Evolutionary conservation across 2,113 vertebrate species (phyloP).

Genomic region (Gavia stellata): DNA sequence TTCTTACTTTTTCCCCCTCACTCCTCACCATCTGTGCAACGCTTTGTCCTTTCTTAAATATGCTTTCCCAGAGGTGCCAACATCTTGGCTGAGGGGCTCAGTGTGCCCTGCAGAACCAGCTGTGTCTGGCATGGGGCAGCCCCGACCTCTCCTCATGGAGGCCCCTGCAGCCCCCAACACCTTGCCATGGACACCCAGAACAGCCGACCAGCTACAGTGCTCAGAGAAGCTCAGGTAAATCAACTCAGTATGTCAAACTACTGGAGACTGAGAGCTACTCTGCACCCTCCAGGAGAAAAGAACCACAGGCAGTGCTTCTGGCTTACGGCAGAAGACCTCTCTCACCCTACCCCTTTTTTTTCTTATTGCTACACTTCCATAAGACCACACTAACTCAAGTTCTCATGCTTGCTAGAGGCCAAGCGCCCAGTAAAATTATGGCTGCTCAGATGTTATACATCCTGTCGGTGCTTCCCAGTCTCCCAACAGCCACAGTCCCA

Average conservation of each 20-base stretch:
- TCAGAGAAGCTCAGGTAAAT: neutral
- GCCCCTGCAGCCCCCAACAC: neutral
- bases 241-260: neutral
- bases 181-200: neutral
- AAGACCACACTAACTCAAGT: neutral
- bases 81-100: neutral
- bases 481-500: rapidly evolving
- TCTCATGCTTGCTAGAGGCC: neutral
- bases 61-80: rapidly evolving
- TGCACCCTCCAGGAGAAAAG: neutral
- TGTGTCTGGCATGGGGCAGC: rapidly evolving
- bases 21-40: no score
- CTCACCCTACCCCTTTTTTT: neutral
- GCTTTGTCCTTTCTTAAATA: no score
- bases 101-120: neutral
- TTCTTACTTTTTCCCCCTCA: neutral
- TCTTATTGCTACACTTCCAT: neutral
- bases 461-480: neutral
- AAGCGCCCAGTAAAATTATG: neutral
- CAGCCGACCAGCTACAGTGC: no score
- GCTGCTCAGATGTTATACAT: neutral
- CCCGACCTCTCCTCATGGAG: neutral
- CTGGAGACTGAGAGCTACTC: neutral
- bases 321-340: neutral
- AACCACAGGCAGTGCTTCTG: neutral